Conservation (phyloP, 2,797 vertebrate species). For the Anguilla marmorata region DNA sequence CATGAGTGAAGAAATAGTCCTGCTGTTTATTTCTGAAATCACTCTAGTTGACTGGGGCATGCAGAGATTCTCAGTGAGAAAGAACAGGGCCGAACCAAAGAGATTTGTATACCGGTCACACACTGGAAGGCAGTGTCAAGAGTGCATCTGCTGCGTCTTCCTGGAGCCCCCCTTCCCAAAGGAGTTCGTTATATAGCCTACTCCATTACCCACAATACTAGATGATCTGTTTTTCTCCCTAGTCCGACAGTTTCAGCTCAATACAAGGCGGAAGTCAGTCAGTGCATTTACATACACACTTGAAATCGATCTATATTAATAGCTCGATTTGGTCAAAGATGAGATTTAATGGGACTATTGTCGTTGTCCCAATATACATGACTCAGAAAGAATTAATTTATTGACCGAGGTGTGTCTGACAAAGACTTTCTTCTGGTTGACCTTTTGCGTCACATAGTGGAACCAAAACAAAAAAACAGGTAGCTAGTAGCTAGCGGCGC, state of each 20-base stretch:
- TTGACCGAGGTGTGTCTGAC: too few species aligned
- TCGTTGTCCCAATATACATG: too few species aligned
- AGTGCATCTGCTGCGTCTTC: conserved; percentile 25
- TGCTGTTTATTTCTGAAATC: background rate
- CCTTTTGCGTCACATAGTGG: too few species aligned
- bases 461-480: too few species aligned
- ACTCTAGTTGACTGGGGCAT: background rate
- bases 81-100: background rate
- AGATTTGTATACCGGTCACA: background rate
- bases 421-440: too few species aligned
- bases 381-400: too few species aligned
- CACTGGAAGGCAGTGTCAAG: conserved; percentile 28
- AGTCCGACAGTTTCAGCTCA: background rate
- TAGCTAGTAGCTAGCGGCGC: too few species aligned
- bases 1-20: background rate
- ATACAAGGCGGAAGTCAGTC: background rate
- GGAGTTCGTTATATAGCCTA: conserved; percentile 20
- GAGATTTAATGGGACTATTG: too few species aligned
- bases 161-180: conserved; percentile 31
- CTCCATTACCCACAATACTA: conserved; percentile 30
- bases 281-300: background rate
- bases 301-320: too few species aligned
- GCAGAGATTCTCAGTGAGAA: background rate
- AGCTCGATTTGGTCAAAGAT: too few species aligned
- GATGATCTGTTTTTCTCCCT: conserved; percentile 18